Evolutionary conservation across 2,797 vertebrate genomes (phyloP), one percentile per base, ranked within the genome.

Genomic region (Acanthurus lineatus): DNA sequence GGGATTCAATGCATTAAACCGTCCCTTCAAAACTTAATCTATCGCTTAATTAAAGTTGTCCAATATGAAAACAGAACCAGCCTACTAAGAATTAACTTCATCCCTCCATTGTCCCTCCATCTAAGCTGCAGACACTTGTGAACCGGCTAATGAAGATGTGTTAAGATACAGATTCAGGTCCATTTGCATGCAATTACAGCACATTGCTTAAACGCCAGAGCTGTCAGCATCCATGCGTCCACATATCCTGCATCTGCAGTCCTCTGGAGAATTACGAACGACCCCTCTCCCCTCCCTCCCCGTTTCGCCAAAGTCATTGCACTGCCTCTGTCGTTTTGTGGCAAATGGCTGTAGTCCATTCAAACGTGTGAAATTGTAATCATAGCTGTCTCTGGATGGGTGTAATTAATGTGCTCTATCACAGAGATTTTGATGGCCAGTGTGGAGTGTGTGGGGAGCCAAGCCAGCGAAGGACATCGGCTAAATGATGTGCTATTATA

Each of bases 341-440:
- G 94, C 94, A 96, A 96, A 92, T 91, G 83, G 89, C 95, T 92
- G 94, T 94, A 91, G 95, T 96, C 96, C 95, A 96, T 96, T 96
- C 93, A 95, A 96, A 96, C 91, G 95, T 96, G 96, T 96, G 96
- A 97, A 97, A 97, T 96, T 96, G 96, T 96, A 96, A 97, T 97
- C 95, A 96, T 94, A 95, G 96, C 96, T 94, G 95, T 96, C 96
- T 96, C 90, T 93, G 95, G 95, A 95, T 92, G 95, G 94, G 88
- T 96, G 94, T 97, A 96, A 97, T 97, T 97, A 97, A 96, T 96
- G 94, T 92, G 92, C 94, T 96, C 94, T 94, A 95, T 95, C 93
- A 95, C 91, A 91, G 94, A 94, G 93, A 94, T 95, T 95, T 94
- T 86, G 94, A 94, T 91, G 94, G 93, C 91, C 91, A 75, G 93